A percentile compares a stretch with the other conserved stretches of the same genome.
phyloP scores from a whole-genome alignment of 2,113 vertebrate species.

The Geococcyx californianus region DNA sequence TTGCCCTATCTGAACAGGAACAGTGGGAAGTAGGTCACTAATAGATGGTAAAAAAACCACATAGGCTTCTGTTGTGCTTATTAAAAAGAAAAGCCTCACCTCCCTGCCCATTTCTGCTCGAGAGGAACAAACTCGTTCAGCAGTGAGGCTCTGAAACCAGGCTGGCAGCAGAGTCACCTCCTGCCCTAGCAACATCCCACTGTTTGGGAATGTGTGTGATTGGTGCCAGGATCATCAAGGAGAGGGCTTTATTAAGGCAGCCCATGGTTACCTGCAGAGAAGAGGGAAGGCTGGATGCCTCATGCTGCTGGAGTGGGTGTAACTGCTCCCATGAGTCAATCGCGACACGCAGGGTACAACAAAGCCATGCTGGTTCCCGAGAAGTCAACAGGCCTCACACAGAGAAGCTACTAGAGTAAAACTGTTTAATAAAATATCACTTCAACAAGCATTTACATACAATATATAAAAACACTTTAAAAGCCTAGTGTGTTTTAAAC shows the following conservation, averaged over 20 bases:
- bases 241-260: neutral
- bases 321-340: neutral
- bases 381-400: neutral
- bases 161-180: neutral
- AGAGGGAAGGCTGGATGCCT: neutral
- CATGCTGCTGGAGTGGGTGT: neutral
- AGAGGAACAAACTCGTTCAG: neutral
- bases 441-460: constrained; percentile 65
- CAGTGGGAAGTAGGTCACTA: neutral
- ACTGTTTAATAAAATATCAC: constrained; percentile 69
- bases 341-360: accelerated
- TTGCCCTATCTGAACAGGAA: neutral
- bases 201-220: neutral
- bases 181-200: neutral
- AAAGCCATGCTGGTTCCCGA: neutral
- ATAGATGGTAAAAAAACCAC: neutral
- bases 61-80: neutral
- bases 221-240: neutral
- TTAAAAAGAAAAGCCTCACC: neutral
- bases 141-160: neutral
- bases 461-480: constrained; percentile 60
- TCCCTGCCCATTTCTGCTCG: neutral
- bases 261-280: neutral
- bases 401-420: constrained; percentile 28
- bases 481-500: constrained; percentile 17